Conservation (phyloP, 1,140 invertebrate genomes). For the Zaprionus lachaisei region DNA sequence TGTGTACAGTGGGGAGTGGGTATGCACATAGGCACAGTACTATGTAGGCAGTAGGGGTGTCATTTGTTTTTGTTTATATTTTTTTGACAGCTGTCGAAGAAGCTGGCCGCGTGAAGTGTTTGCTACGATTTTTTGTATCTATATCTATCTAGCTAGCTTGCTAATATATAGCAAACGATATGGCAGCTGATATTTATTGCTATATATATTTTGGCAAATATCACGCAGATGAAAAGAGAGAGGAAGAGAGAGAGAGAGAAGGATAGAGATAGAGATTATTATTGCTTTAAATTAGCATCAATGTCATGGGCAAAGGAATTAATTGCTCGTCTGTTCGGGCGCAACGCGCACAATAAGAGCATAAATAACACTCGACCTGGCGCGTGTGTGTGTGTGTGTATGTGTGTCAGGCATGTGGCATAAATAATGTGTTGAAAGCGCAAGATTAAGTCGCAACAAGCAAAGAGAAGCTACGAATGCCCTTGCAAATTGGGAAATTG, state of each 20-base stretch:
- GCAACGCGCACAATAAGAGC: slow-evolving; percentile 34
- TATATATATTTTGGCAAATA: slow-evolving; percentile 22
- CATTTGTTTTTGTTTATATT: slow-evolving; percentile 37
- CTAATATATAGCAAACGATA: neutral
- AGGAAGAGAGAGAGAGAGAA: slow-evolving; percentile 22
- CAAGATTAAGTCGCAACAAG: slow-evolving; percentile 6
- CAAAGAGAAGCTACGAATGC: neutral
- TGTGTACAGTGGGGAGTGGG: neutral
- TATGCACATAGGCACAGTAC: neutral
- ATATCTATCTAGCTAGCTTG: slow-evolving; percentile 8
- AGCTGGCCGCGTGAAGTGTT: slow-evolving; percentile 23
- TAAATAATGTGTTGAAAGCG: slow-evolving; percentile 23
- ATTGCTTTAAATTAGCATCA: slow-evolving; percentile 80
- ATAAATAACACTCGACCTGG: slow-evolving; percentile 25
- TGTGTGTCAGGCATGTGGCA: slow-evolving; percentile 5
- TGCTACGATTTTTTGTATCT: slow-evolving; percentile 12
- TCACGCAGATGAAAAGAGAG: slow-evolving; percentile 7
- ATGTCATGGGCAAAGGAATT: slow-evolving; percentile 78
- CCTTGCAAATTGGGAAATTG: neutral
- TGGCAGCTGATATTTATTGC: neutral
- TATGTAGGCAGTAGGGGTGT: slow-evolving; percentile 24
- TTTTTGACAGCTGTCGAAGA: slow-evolving; percentile 31
- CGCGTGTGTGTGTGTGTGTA: neutral
- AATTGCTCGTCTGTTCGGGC: slow-evolving; percentile 50
- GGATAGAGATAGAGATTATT: slow-evolving; percentile 52